Evolutionary conservation across 1,140 invertebrate species (phyloP).

Genomic region (Planococcus citri): DNA sequence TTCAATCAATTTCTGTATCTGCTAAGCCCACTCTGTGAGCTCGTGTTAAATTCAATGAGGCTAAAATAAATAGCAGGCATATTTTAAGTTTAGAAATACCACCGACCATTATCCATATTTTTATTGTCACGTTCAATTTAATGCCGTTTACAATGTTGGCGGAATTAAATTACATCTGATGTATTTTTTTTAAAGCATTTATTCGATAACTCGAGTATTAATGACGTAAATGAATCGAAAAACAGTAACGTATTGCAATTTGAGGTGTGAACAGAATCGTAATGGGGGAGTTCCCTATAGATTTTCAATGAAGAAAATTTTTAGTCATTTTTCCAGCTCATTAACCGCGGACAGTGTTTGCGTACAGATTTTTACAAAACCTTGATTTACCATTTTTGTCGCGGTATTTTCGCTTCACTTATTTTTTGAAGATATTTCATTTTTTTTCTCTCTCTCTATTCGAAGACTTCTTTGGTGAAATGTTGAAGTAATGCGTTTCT

Average conservation of each 20-base stretch:
- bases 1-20: no score
- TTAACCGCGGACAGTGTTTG: constrained; percentile 16
- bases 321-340: constrained; percentile 18
- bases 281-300: not conserved
- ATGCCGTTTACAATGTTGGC: not conserved
- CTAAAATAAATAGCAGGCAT: no score
- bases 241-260: constrained; percentile 2
- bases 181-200: not conserved
- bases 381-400: constrained; percentile 15
- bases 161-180: not conserved
- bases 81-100: no score
- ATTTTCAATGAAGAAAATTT: not conserved
- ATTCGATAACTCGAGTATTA: not conserved
- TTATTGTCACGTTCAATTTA: constrained; percentile 3
- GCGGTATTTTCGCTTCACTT: constrained; percentile 1
- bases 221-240: constrained; percentile 3
- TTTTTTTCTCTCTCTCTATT: not conserved
- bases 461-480: not conserved
- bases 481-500: not conserved
- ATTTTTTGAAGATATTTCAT: constrained; percentile 6
- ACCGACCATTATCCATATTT: no score
- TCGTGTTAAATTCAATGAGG: no score
- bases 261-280: constrained; percentile 2
- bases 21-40: no score
- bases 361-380: constrained; percentile 8